These are phyloP conservation scores for Probaryconus sp. DNA, from an alignment of 1,140 invertebrate species.

Conservation along the genomic window DNA sequence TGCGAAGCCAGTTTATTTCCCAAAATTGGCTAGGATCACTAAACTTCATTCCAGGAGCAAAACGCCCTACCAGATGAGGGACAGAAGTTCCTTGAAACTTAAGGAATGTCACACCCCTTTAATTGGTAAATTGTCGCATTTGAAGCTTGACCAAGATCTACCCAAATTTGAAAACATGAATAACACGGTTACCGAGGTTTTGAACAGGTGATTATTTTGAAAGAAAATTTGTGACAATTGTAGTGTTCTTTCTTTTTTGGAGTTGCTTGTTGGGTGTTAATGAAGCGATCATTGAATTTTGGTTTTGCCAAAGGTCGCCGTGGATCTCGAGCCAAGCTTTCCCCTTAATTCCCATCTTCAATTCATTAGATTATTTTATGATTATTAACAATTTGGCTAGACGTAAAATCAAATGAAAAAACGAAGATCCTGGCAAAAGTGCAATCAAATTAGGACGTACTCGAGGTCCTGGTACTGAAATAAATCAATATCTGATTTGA, in stretches of 20 bases:
- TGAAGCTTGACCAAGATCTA: slow-evolving; percentile 72
- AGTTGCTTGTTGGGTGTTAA: not conserved
- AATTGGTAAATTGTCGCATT: slow-evolving; percentile 66
- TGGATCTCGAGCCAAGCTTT: no score
- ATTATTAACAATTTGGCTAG: no score
- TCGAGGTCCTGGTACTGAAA: no score
- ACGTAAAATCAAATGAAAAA: no score
- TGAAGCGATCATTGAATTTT: no score
- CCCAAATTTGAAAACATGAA: slow-evolving; percentile 74
- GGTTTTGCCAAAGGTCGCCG: no score
- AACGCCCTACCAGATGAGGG: slow-evolving; percentile 71
- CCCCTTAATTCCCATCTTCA: no score
- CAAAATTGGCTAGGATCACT: slow-evolving; percentile 71
- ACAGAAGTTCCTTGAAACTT: slow-evolving; percentile 57
- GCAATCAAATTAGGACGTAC: no score
- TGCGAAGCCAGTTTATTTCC: slow-evolving; percentile 52
- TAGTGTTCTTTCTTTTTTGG: not conserved
- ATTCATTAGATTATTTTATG: no score
- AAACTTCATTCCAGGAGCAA: slow-evolving; percentile 69
- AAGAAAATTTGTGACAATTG: not conserved
- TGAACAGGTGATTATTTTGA: slow-evolving; percentile 66
- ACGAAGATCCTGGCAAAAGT: no score
- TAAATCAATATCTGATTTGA: no score
- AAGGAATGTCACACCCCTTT: slow-evolving; percentile 69
- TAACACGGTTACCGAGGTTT: slow-evolving; percentile 70